Evolutionary conservation across 2,888 invertebrate species (phyloP), one percentile per base, ranked within the genome.

Genomic region (Limnephilus rhombicus): DNA sequence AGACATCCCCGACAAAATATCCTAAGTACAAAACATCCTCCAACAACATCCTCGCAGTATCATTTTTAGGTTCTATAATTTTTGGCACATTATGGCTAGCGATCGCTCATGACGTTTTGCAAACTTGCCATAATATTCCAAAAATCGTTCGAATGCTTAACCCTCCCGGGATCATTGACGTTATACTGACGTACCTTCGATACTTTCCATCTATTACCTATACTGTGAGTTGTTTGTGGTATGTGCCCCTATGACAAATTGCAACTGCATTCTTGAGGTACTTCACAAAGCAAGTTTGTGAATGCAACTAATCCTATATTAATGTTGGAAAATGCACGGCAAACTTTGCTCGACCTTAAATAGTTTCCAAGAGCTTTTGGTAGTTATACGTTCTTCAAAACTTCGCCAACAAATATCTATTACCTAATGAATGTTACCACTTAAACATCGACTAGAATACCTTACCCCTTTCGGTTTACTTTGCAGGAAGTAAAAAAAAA

Each of bases 361-460:
- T 68, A 68, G 68, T 68, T 68, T 68, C 68, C 68, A 68, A 68
- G 68, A 68, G 82, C 82, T 34, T 34, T 34, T 15, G 31, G 18
- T 82, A 82, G 82, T 82, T 82, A 34, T 82, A 34, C 29, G 34
- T 82, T 18, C 31, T 82, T 31, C 29, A 24, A 3, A 31, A 82
- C 82, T 34, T 82, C 1, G 82, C 18, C 53, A 68, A 68, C 82
- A 31, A 82, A 82, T 34, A 82, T 82, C 82, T 82, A 82, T 82
- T 82, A 82, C 18, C 82, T 82, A 82, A 82, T 82, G 29, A 82
- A 31, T 31, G n/a, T 82, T 29, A 2, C 9, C 29, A 68, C 53
- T 68, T 68, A 68, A 18, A 68, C 7, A 68, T 24, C 0, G 18
- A 24, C 13, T 15, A 24, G 24, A 68, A 68, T 68, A 68, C 7